Evolutionary conservation across 2,113 vertebrate genomes (phyloP).

Genomic region (Lophura nycthemera): DNA sequence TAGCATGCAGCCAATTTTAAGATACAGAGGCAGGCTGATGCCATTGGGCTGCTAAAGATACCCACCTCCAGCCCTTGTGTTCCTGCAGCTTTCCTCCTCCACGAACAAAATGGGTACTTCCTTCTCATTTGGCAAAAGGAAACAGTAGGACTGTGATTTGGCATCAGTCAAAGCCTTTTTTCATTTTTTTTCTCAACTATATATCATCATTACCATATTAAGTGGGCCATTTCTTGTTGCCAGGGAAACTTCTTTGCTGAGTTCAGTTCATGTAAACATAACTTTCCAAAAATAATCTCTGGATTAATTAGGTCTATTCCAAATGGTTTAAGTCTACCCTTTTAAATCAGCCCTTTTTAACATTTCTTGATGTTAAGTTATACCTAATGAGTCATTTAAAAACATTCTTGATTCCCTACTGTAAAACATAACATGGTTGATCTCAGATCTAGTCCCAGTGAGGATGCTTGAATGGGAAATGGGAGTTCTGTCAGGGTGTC

Average conservation of each 20-base stretch:
- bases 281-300: slow-evolving; percentile 69
- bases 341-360: not conserved
- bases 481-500: not conserved
- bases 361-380: not conserved
- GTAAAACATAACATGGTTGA: not conserved
- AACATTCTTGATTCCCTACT: not conserved
- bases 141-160: not conserved
- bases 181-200: slow-evolving; percentile 31
- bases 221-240: slow-evolving; percentile 68
- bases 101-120: not conserved
- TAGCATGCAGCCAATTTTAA: not conserved
- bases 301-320: slow-evolving; percentile 57
- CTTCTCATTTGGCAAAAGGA: not conserved
- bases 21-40: not conserved
- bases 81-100: slow-evolving; percentile 15
- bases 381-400: not conserved
- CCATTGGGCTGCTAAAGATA: not conserved
- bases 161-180: slow-evolving; percentile 4
- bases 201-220: slow-evolving; percentile 67
- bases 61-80: not conserved
- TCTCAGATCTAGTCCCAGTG: not conserved
- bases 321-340: not conserved
- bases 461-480: not conserved
- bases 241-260: slow-evolving; percentile 60
- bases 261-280: slow-evolving; percentile 60